Evolutionary conservation across 53 echinoderm and acorn worm species (phyloP), one percentile per base, ranked within the genome.

Genomic region (Paelopatides confundens): DNA sequence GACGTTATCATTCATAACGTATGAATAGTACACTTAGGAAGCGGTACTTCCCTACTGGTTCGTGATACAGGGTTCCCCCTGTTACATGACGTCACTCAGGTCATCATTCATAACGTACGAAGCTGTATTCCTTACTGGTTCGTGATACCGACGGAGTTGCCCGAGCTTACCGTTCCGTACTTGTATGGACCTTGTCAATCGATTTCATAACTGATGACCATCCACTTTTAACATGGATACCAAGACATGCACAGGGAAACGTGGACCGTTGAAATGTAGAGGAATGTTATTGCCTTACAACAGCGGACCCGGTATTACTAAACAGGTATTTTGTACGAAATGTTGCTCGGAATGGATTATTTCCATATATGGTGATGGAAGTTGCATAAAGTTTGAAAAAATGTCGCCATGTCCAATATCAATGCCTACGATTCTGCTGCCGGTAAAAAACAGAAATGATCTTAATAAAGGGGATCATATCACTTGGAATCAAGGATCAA

Each of bases 281-380:
- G 79, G 79, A 13, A 33, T 15, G 33, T 28, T 79, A 21, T 18
- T 79, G 28, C 52, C 4, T 1, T 79, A 79, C 31, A 53, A 79
- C 3, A 34, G 33, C 52, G 31, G 33, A 52, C 49, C 50, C 0
- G 79, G 79, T 3, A 33, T 52, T 30, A 47, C 28, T 28, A 79
- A 52, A 30, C 79, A 79, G 21, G 52, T 53, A 0, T 79, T 79
- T 33, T 79, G 79, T 51, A 79, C 79, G 33, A 79, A 52, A 17
- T 79, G 79, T 53, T 50, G 26, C 49, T 27, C 53, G 54, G 79
- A 79, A 17, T 79, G 79, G 79, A 32, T 52, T 7, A 54, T 79
- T 5, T 23, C 50, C 13, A 52, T 31, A 51, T 48, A 52, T 21
- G 79, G 51, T 5, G 52, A 79, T 2, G 79, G 79, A 3, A n/a